Percentiles rank a stretch among this genome's conserved stretches.
Evolutionary conservation across 2,797 vertebrate genomes (phyloP).

Genomic region (Alectoris magna): DNA sequence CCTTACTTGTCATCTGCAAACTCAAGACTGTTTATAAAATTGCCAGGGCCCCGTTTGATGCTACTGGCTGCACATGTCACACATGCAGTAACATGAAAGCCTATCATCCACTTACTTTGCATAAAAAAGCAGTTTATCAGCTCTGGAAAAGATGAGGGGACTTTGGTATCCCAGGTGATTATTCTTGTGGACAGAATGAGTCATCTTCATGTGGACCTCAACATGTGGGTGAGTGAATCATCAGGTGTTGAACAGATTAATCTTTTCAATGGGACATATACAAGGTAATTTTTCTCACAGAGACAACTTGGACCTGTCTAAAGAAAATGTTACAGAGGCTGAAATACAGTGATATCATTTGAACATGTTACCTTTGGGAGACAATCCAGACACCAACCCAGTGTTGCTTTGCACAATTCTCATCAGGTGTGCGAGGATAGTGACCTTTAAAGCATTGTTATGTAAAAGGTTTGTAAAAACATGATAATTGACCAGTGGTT

Average conservation of each 20-base stretch:
- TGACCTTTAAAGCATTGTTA: neutral
- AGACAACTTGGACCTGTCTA: neutral
- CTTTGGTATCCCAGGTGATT: slow-evolving; percentile 57
- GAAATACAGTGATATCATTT: rapidly evolving
- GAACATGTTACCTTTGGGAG: neutral
- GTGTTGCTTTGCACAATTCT: neutral
- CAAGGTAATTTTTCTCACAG: neutral
- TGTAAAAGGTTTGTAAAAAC: neutral
- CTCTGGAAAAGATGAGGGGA: slow-evolving; percentile 64
- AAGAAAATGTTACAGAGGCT: neutral
- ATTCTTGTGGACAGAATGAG: slow-evolving; percentile 43
- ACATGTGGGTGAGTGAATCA: slow-evolving; percentile 67
- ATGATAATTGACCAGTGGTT: neutral
- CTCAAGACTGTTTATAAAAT: neutral
- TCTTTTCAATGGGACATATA: slow-evolving; percentile 3
- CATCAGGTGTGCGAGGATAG: rapidly evolving
- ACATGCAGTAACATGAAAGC: rapidly evolving
- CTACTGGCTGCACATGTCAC: neutral
- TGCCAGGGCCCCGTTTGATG: rapidly evolving
- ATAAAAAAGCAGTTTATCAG: neutral
- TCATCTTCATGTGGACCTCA: slow-evolving; percentile 62
- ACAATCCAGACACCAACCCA: neutral
- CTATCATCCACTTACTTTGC: neutral
- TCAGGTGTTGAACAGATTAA: slow-evolving; percentile 68
- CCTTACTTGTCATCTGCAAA: neutral